Base-by-base conservation (phyloP, 2,113 vertebrate species). In the Pungitius pungitius region DNA sequence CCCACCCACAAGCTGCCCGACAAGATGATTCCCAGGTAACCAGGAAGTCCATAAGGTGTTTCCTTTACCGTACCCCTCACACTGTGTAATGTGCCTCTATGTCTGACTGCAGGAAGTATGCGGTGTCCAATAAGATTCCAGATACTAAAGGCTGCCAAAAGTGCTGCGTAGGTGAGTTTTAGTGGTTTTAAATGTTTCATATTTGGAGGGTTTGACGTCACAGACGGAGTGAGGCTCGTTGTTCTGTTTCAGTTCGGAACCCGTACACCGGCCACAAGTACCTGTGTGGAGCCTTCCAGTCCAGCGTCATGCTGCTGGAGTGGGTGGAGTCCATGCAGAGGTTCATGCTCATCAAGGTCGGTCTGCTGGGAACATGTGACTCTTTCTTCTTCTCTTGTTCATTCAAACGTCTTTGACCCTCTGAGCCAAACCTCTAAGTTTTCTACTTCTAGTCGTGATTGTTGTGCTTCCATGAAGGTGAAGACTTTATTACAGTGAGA, bases 321-420 rank as follows among this genome's bases (percentile, higher is more conserved):
- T 99, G 98, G 98, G 96, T 99, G 85, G 98, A 99, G 88, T 94
- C 95, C 80, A 99, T 99, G 98, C 97, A 99, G 91, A 98, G 95
- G 89, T 99, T 99, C 85, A 99, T 99, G 98, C 93, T 98, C 88
- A 99, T 99, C 87, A 99, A 99, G 95, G 97, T 99, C 90, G 86
- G 94, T 75, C 54, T n/a, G 15, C 1, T 37, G 5, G n/a, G 10
- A 49, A 37, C 11, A 22, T 15, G 27, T 13, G 8, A 64, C 39
- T 4, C 1, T 0, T 5, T 27, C 10, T 43, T 13, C n/a, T 62
- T 45, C 15, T 18, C 1, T 6, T 3, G 5, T 62, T 27, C n/a
- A 24, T 12, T 12, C 3, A 12, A 51, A 22, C 22, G 49, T 51
- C 49, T 51, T 8, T 22, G 22, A 47, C 17, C 45, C 11, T 47